Percentiles rank a stretch among this genome's conserved stretches.
These are phyloP conservation scores for Betta splendens DNA, from an alignment of 2,797 vertebrate genomes.

Conservation along the genomic window DNA sequence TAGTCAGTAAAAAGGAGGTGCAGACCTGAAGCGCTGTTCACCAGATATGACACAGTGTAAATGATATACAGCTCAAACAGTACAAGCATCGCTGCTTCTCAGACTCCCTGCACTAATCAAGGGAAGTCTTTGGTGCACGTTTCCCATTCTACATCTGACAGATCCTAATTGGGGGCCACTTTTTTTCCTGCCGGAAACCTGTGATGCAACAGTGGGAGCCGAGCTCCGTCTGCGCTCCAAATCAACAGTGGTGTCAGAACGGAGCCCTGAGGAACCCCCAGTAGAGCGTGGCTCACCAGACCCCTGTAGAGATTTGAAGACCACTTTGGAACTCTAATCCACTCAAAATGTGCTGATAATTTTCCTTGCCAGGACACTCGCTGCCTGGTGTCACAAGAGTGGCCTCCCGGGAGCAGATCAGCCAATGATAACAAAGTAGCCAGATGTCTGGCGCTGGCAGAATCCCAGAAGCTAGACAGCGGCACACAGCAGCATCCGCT, in stretches of 20 bases:
- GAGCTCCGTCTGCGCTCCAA: slow-evolving; percentile 66
- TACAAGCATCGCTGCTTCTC: slow-evolving; percentile 54
- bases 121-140: slow-evolving; percentile 56
- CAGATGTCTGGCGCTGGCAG: slow-evolving; percentile 99
- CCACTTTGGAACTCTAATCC: slow-evolving; percentile 90
- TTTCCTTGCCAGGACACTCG: slow-evolving; percentile 98
- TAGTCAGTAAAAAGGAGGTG: slow-evolving; percentile 62
- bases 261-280: slow-evolving; percentile 79
- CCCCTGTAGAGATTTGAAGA: slow-evolving; percentile 89
- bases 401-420: slow-evolving; percentile 96
- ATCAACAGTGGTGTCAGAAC: slow-evolving; percentile 73
- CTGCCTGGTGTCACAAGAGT: slow-evolving; percentile 94
- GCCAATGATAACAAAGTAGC: slow-evolving; percentile 99
- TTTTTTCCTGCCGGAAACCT: slow-evolving; percentile 57
- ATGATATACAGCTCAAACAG: slow-evolving; percentile 23
- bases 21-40: slow-evolving; percentile 44
- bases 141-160: slow-evolving; percentile 61
- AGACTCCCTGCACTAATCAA: slow-evolving; percentile 57
- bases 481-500: slow-evolving; percentile 90
- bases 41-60: slow-evolving; percentile 44
- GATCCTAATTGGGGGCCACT: slow-evolving; percentile 66
- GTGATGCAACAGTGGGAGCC: slow-evolving; percentile 69
- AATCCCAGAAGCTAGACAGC: slow-evolving; percentile 95
- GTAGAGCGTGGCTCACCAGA: slow-evolving; percentile 78
- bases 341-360: slow-evolving; percentile 92